A percentile compares a stretch with the other conserved stretches of the same genome.
Conservation (phyloP, 1,140 invertebrate species). For the Drosophila sp. region DNA sequence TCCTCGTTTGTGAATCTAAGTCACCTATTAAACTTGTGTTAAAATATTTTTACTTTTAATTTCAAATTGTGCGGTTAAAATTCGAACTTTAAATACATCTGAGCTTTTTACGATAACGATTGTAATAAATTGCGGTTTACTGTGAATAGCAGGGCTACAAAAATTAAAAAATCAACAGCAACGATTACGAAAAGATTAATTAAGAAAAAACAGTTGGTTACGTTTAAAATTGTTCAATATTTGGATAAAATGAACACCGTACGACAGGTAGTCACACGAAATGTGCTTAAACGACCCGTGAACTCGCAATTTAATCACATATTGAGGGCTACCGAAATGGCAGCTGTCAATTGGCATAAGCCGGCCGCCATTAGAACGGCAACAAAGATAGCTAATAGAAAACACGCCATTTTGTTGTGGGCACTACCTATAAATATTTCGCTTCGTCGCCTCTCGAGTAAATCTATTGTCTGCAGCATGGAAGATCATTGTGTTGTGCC, state of each 20-base stretch:
- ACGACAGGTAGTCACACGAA: background rate
- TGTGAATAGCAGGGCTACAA: constrained; percentile 52
- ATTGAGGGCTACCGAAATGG: constrained; percentile 20
- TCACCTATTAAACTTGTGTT: background rate
- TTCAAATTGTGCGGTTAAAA: background rate
- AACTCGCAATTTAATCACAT: constrained; percentile 4
- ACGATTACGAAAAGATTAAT: too few species aligned
- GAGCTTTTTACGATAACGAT: constrained; percentile 27
- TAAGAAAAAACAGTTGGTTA: background rate
- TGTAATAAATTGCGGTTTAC: background rate
- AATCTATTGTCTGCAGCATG: constrained; percentile 43
- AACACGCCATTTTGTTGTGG: constrained; percentile 23
- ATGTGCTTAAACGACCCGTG: background rate
- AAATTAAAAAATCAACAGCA: background rate
- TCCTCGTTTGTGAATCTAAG: background rate
- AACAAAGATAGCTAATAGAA: constrained; percentile 8
- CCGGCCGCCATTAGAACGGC: constrained; percentile 11
- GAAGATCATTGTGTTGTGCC: constrained; percentile 76
- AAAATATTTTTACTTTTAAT: background rate
- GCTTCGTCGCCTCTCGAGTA: constrained; percentile 10
- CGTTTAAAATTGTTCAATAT: background rate
- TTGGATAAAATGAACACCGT: constrained; percentile 16
- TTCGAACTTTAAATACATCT: background rate
- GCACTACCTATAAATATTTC: constrained; percentile 13
- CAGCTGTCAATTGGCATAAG: constrained; percentile 33